These are phyloP conservation scores for Cyprinodon diabolis DNA, from an alignment of 2,797 vertebrate genomes.

Conservation along the genomic window DNA sequence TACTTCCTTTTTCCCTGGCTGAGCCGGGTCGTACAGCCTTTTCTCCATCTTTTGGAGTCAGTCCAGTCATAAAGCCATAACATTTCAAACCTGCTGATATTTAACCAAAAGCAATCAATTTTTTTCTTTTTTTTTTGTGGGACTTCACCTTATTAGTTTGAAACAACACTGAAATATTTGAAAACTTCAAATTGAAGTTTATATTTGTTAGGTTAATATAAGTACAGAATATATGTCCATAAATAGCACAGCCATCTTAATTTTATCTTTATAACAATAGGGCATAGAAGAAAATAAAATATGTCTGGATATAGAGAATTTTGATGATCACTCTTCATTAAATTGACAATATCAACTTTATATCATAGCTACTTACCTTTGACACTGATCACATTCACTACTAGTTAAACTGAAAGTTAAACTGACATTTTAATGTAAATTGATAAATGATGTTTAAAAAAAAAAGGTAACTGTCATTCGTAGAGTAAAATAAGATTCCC, in stretches of 20 bases:
- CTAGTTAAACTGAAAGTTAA: neutral
- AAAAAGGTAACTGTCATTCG: neutral
- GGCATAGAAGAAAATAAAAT: neutral
- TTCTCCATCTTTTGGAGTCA: no score
- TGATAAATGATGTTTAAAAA: neutral
- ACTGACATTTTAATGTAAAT: neutral
- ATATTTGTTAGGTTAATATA: no score
- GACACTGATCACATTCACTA: neutral
- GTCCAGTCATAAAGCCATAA: no score
- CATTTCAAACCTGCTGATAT: no score
- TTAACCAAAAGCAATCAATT: no score
- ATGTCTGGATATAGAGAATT: neutral
- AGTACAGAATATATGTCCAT: no score
- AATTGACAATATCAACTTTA: neutral
- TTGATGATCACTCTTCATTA: neutral
- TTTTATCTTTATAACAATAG: neutral
- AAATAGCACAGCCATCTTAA: neutral
- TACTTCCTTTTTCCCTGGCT: no score
- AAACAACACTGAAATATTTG: no score
- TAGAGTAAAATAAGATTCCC: slow-evolving; percentile 16
- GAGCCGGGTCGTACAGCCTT: no score
- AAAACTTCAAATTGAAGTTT: no score
- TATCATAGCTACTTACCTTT: neutral
- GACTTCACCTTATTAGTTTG: no score
- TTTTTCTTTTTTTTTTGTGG: no score